Evolutionary conservation across 1,140 invertebrate species (phyloP), one percentile per base, ranked within the genome.

Genomic region (Leptopilina clavipes): DNA sequence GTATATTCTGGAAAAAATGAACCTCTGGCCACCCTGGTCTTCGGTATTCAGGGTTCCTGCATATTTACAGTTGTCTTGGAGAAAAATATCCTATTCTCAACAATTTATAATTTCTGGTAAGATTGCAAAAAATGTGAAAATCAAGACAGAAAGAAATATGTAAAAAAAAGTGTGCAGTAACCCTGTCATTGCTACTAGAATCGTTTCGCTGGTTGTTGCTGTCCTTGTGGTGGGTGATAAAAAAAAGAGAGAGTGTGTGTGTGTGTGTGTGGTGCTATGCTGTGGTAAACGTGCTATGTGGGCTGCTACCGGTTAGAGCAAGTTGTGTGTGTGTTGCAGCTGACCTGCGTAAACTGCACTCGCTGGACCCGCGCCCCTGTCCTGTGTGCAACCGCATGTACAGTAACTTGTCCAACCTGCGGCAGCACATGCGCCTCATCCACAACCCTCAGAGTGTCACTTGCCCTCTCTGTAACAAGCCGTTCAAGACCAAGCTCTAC

Each of bases 401-500:
- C 92, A 94, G 93, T 92, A 95, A 95, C 91, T 92, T 94, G 88
- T 95, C 94, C 86, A 95, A 95, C 91, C 92, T 95, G 87, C 92
- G 94, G 83, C 94, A 95, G 91, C 94, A 95, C 91, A 94, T 95
- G 92, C 93, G 94, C 86, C 93, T 95, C 81, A 95, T 95, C 90
- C 94, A 95, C 91, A 94, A 94, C 91, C 94, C 94, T 85, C 93
- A 94, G 90, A 93, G 93, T 89, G 94, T 94, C 82, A 92, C 92
- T 88, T 95, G 94, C 91, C 92, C 92, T 86, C 91, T 94, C 80
- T 95, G 94, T 91, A 92, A 92, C 86, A 94, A 94, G 92, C 92
- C 92, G 86, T 95, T 95, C 92, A 95, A 95, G 92, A 95, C 94
- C 86, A 93, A 94, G 91, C 92, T 95, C 83, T 95, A 95, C 89